Evolutionary conservation across 1,140 invertebrate species (phyloP).

Genomic region (Papilio helenus): DNA sequence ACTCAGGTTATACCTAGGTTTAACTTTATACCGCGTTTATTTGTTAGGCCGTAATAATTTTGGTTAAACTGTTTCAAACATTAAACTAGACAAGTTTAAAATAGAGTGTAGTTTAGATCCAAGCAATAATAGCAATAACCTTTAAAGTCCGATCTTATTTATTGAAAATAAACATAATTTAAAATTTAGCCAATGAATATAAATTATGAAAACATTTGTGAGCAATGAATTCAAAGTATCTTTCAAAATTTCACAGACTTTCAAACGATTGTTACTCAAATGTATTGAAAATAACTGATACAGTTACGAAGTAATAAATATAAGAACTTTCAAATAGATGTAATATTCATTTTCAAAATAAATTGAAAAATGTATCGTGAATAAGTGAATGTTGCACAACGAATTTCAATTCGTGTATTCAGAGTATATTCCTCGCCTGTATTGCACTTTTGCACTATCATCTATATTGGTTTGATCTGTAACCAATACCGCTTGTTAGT

Average conservation of each 20-base stretch:
- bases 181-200: background rate
- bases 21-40: no score
- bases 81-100: background rate
- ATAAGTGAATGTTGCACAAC: conserved; percentile 30
- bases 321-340: background rate
- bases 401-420: conserved; percentile 24
- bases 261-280: background rate
- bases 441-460: conserved; percentile 30
- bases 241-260: background rate
- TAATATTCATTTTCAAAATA: background rate
- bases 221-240: background rate
- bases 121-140: background rate
- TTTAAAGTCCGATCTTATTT: background rate
- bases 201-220: background rate
- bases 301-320: background rate
- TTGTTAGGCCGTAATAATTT: background rate
- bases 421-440: background rate
- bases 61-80: background rate
- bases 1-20: no score
- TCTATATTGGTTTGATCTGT: conserved; percentile 25
- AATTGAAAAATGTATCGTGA: conserved; percentile 27
- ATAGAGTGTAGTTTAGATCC: background rate
- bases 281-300: background rate
- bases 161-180: background rate
- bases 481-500: conserved; percentile 31